Percentiles rank a stretch among this genome's conserved stretches.
Evolutionary conservation across 2,888 invertebrate species (phyloP).

Genomic region (Aphodius sticticus): DNA sequence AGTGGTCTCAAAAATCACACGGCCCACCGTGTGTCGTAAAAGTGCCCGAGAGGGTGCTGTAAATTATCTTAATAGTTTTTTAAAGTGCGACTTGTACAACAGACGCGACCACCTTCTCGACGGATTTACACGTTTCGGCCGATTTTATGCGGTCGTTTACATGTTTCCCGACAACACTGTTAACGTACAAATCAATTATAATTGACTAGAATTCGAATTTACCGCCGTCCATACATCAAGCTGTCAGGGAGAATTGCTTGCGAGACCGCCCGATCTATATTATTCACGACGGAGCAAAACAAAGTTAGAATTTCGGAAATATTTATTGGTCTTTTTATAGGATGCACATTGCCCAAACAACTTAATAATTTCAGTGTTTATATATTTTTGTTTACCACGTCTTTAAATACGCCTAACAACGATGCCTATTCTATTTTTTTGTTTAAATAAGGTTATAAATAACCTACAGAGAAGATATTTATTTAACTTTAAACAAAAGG

Average conservation of each 20-base stretch:
- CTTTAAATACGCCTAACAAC: too few relatives aligned
- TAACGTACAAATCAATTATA: constrained; percentile 4
- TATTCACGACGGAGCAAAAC: not conserved
- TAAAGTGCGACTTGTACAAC: constrained; percentile 27
- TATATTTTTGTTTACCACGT: too few relatives aligned
- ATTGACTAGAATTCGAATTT: not conserved
- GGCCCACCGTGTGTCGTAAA: constrained; percentile 20
- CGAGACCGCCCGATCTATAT: not conserved
- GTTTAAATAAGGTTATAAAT: too few relatives aligned
- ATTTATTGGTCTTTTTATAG: too few relatives aligned
- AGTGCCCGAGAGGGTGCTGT: constrained; percentile 20
- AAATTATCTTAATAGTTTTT: constrained; percentile 29
- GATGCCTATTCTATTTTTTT: too few relatives aligned
- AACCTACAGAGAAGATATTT: too few relatives aligned
- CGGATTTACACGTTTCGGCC: not conserved
- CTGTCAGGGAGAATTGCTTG: not conserved
- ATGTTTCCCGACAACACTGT: not conserved
- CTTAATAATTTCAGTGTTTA: too few relatives aligned
- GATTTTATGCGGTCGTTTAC: constrained; percentile 4
- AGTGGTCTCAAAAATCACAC: constrained; percentile 28
- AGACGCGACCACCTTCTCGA: not conserved
- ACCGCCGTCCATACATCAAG: not conserved
- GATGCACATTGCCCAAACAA: too few relatives aligned
- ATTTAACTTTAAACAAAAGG: too few relatives aligned
- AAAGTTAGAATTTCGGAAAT: not conserved